Base-by-base conservation (phyloP, 2,113 vertebrate species). In the Furnarius figulus region DNA sequence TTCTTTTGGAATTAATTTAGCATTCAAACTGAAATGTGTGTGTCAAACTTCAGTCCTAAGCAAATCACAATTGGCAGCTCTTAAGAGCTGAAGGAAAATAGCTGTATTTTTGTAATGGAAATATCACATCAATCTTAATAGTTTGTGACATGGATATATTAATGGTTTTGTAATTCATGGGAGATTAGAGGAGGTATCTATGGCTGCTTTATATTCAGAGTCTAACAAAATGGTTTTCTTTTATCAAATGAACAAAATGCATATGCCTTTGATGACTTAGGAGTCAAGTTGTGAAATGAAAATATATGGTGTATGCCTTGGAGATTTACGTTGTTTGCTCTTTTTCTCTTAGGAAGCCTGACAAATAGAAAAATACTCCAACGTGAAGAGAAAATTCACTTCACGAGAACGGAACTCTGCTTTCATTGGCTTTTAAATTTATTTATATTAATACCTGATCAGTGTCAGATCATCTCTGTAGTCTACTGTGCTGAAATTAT, bases 261-360 rank as follows among this genome's bases (percentile, higher is more conserved):
- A 1, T 17, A 9, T 93, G 95, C 47, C 30, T 94, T 94, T 49
- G 12, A 35, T 75, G 40, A 78, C 40, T 86, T 91, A 67, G 39
- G 44, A 84, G 39, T 91, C 47, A 47, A 37, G 22, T 86, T 95
- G 2, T 95, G 87, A 82, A 58, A 88, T 95, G 47, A 83, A 93
- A 85, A 73, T 85, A 71, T n/a, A 14, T 22, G 17, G 18, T 95
- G 37, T 84, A 10, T 85, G 42, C 78, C 16, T 77, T 93, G 79
- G 71, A 92, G 79, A 93, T 94, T 96, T 76, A 96, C 50, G 47
- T 96, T 95, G 73, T 94, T 96, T 93, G 84, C 53, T 87, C 84
- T 96, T 96, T 97, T 89, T 97, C 89, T 96, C 58, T 87, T 94
- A 88, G 95, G 94, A 93, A 91, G 84, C 74, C 95, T 95, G 85